These are phyloP conservation scores for Parus major DNA, from an alignment of 2,113 vertebrate genomes.

Conservation along the genomic window DNA sequence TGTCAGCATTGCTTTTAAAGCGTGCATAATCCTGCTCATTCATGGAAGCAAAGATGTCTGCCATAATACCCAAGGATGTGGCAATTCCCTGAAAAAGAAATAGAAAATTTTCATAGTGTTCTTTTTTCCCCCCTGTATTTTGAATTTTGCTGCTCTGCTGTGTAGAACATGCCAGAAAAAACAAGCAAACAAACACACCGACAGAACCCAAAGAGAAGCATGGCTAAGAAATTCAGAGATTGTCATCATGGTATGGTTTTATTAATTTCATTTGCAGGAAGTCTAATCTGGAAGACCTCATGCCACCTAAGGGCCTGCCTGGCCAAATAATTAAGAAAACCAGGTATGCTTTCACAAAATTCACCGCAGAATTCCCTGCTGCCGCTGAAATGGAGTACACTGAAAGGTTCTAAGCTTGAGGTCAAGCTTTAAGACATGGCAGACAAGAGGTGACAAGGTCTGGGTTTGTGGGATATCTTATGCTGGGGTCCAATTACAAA, in stretches of 20 bases:
- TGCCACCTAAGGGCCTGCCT: neutral
- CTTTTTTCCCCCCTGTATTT: neutral
- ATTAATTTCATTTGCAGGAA: neutral
- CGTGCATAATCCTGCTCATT: slow-evolving; percentile 83
- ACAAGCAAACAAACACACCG: neutral
- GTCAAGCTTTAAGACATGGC: neutral
- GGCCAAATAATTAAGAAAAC: neutral
- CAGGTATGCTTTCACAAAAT: neutral
- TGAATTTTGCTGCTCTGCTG: neutral
- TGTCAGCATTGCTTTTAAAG: slow-evolving; percentile 79
- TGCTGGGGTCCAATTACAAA: neutral
- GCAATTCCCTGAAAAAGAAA: slow-evolving; percentile 80
- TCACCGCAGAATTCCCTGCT: neutral
- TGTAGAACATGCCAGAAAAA: neutral
- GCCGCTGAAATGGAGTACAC: neutral
- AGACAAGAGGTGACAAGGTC: neutral
- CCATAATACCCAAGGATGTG: slow-evolving; percentile 88
- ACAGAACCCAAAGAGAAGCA: neutral
- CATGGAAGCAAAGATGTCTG: slow-evolving; percentile 91
- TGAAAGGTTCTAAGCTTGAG: neutral
- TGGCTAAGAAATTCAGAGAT: neutral
- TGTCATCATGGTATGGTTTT: neutral
- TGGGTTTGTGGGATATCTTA: neutral
- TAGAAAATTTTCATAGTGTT: neutral
- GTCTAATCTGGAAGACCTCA: neutral